A percentile compares a stretch with the other conserved stretches of the same genome.
Evolutionary conservation across 2,797 vertebrate species (phyloP).

Genomic region (Crypturellus tataupa): DNA sequence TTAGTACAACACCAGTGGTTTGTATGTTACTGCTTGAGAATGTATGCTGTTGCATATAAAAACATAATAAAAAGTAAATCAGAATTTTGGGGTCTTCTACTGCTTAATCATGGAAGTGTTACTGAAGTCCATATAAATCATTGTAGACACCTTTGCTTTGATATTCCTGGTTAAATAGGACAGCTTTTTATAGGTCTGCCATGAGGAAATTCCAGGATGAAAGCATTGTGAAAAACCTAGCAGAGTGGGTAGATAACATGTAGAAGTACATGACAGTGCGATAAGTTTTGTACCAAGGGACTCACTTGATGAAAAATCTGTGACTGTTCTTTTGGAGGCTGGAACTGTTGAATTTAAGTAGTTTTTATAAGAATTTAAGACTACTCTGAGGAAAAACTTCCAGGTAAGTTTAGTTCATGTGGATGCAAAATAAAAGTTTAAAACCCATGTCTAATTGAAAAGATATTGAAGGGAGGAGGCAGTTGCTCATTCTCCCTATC

Average conservation of each 20-base stretch:
- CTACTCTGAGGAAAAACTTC: background rate
- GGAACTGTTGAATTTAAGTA: background rate
- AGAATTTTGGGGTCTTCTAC: background rate
- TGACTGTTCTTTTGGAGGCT: background rate
- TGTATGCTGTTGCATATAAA: background rate
- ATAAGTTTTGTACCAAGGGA: background rate
- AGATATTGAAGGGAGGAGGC: too few relatives aligned
- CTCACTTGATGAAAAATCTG: background rate
- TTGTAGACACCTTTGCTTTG: slow-evolving; percentile 22
- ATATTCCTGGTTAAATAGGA: background rate
- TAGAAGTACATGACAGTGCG: background rate
- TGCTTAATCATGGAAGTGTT: slow-evolving; percentile 10
- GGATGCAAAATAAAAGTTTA: background rate
- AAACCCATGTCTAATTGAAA: background rate
- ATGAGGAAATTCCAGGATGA: background rate
- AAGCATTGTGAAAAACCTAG: background rate
- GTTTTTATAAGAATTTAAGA: background rate
- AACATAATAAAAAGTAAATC: background rate
- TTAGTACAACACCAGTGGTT: background rate
- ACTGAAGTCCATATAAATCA: background rate
- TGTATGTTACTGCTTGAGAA: background rate
- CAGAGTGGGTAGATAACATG: slow-evolving; percentile 50
- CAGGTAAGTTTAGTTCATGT: background rate
- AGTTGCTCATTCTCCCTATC: background rate
- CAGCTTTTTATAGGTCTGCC: background rate